Percentiles rank a stretch among this genome's conserved stretches.
These are phyloP conservation scores for Leptosomus discolor DNA, from an alignment of 2,113 vertebrate species.

Conservation along the genomic window DNA sequence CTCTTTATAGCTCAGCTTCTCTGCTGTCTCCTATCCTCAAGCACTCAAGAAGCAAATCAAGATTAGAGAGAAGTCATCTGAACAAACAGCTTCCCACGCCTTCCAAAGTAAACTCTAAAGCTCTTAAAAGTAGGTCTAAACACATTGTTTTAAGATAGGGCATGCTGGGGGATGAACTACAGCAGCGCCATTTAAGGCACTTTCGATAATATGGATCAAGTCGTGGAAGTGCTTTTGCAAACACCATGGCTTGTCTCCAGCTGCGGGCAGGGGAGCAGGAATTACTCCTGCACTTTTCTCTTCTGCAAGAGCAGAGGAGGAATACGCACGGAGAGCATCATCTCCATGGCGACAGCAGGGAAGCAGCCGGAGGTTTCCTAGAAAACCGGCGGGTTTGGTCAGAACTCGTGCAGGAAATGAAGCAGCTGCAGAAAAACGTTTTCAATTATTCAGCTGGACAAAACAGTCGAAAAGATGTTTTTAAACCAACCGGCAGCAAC, in stretches of 20 bases:
- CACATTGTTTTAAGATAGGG: not conserved
- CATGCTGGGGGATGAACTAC: not conserved
- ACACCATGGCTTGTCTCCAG: not conserved
- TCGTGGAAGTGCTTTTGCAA: not conserved
- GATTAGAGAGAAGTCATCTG: not conserved
- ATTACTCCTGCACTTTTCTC: not conserved
- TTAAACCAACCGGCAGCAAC: not conserved
- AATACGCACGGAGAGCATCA: not conserved
- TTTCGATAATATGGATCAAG: not conserved
- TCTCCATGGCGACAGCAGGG: not conserved
- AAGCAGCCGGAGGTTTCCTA: not conserved
- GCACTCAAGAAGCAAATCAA: not conserved
- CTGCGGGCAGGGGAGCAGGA: not conserved
- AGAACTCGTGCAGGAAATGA: not conserved
- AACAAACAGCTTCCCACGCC: not conserved
- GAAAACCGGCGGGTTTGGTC: not conserved
- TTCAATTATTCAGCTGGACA: not conserved
- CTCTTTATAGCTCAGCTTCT: not conserved
- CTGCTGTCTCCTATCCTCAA: not conserved
- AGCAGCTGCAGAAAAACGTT: not conserved
- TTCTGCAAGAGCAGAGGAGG: not conserved
- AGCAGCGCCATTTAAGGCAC: not conserved
- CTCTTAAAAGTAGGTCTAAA: not conserved
- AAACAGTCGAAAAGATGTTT: not conserved
- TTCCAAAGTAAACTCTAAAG: not conserved